Conservation (phyloP, 2,888 invertebrate genomes). For the Teleiodes luculella region DNA sequence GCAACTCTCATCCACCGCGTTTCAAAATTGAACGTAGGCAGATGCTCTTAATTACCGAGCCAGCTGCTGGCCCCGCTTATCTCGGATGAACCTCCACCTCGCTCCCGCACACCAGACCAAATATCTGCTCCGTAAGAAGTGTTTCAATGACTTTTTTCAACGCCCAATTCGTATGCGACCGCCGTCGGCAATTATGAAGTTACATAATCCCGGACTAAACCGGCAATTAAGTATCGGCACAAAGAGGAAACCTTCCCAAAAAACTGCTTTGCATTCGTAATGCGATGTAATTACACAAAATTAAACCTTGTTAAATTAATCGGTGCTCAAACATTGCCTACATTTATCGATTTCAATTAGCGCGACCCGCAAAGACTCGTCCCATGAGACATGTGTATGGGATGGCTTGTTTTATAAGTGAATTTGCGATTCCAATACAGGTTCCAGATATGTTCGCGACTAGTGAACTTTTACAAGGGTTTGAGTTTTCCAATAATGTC, state of each 20-base stretch:
- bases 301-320: constrained; percentile 14
- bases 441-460: constrained; percentile 5
- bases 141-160: constrained; percentile 55
- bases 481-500: constrained; percentile 65
- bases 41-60: constrained; percentile 76
- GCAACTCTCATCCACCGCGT: constrained; percentile 70
- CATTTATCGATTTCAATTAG: constrained; percentile 12
- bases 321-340: neutral
- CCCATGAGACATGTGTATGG: neutral
- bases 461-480: constrained; percentile 33
- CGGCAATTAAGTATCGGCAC: constrained; percentile 47
- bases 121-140: constrained; percentile 58
- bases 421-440: constrained; percentile 6
- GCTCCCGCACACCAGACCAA: constrained; percentile 31
- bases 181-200: constrained; percentile 46
- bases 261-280: constrained; percentile 28
- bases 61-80: constrained; percentile 69
- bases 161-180: constrained; percentile 45
- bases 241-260: constrained; percentile 36
- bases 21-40: constrained; percentile 78
- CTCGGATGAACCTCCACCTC: constrained; percentile 66
- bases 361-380: neutral
- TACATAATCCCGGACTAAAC: constrained; percentile 31
- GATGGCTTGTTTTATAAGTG: constrained; percentile 8
- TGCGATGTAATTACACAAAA: constrained; percentile 9